Conservation (phyloP, 2,113 vertebrate genomes). For the Martes martes region DNA sequence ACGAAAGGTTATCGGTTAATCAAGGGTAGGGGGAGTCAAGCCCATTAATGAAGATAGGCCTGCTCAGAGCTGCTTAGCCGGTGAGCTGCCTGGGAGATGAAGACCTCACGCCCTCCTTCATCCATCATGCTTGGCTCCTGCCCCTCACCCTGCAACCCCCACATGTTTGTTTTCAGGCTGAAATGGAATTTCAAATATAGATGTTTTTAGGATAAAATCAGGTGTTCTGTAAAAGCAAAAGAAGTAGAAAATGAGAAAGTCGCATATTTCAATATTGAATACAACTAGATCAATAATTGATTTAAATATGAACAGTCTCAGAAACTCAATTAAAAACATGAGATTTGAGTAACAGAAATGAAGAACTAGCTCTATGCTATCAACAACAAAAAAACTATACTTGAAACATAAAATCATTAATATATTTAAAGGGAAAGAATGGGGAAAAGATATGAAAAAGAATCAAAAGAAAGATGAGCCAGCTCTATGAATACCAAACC, state of each 20-base stretch:
- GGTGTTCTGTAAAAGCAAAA: neutral
- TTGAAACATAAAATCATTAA: neutral
- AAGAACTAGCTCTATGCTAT: neutral
- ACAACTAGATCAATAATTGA: neutral
- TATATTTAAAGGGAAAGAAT: neutral
- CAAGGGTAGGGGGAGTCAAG: conserved; percentile 19
- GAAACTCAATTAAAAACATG: neutral
- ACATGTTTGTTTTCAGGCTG: fast-evolving
- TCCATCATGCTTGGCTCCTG: neutral
- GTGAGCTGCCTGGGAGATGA: neutral
- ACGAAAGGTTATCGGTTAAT: conserved; percentile 52
- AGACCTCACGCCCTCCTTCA: neutral
- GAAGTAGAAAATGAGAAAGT: neutral
- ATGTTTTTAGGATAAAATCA: neutral
- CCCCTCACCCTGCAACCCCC: too few species aligned
- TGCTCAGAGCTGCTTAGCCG: neutral
- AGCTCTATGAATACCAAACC: neutral
- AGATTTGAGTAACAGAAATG: neutral
- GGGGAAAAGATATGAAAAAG: neutral
- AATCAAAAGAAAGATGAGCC: neutral
- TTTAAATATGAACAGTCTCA: neutral
- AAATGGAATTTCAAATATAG: neutral
- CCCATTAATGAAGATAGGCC: conserved; percentile 10
- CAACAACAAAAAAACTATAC: neutral
- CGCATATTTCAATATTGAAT: neutral